Base-by-base conservation (phyloP, 2,797 vertebrate species). In the Choloepus didactylus region DNA sequence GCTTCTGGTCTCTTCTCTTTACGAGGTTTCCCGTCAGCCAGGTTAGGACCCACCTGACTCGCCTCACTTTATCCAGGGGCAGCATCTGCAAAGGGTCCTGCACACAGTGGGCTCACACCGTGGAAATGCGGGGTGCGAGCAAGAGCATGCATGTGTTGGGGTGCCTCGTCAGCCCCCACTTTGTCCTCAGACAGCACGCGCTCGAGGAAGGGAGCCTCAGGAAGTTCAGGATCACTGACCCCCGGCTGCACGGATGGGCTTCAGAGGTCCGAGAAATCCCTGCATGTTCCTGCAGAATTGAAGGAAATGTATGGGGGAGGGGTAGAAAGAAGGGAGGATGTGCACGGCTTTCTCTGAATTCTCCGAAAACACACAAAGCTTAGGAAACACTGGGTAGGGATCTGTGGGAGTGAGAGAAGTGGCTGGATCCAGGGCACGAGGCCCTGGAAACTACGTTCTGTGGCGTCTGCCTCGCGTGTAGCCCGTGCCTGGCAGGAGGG, bases 151-250 rank as follows among this genome's bases (percentile, higher is more conserved):
- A 7, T 44, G 4, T 44, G 41, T 44, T 44, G 41, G 41, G 49
- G 49, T 10, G 49, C 49, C 49, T 51, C 49, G 14, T 51, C 9
- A 14, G 9, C 49, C 49, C 9, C 9, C 49, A 10, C 49, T 44
- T 44, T 51, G 14, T 10, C 49, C 49, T 51, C 49, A 51, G 9
- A 14, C 49, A 2, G 49, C 49, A 1, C 14, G 9, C 49, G 14
- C 49, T 51, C 49, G 9, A 51, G 49, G 49, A 14, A 51, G 49
- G 49, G 14, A 2, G n/a, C 31, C 31, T 64, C n/a, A 9, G 31
- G 41, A 12, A 2, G 0, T 21, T 2, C 31, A 31, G 49, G 25
- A 11, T 19, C 2, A 1, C 11, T 69, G 49, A 5, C 14, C 6
- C 6, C 0, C 25, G 54, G 9, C 92, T 46, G 25, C 29, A n/a